These are phyloP conservation scores for Thalpophila matura DNA, from an alignment of 2,888 invertebrate species.

Conservation along the genomic window DNA sequence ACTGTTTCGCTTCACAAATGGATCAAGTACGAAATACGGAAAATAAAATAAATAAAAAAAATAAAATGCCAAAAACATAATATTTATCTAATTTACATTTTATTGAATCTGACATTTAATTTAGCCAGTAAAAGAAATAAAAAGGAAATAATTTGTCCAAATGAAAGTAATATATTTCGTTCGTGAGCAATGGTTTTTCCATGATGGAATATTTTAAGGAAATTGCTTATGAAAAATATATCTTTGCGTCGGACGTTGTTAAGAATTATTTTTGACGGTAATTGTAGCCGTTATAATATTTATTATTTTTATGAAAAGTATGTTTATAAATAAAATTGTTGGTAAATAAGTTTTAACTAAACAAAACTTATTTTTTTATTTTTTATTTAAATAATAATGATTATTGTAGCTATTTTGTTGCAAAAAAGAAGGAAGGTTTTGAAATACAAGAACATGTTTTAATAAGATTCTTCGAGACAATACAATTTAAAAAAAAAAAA, in stretches of 20 bases:
- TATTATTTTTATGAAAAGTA: too few species aligned
- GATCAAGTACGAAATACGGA: not conserved
- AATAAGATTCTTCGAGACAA: too few species aligned
- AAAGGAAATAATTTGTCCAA: not conserved
- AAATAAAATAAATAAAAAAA: slow-evolving; percentile 13
- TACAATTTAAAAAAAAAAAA: too few species aligned
- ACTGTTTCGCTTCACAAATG: not conserved
- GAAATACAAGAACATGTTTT: too few species aligned
- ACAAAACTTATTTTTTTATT: too few species aligned
- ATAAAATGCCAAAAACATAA: not conserved
- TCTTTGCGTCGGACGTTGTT: not conserved
- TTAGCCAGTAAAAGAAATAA: not conserved
- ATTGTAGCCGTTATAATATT: too few species aligned
- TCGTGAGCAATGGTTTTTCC: slow-evolving; percentile 1
- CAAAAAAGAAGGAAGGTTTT: too few species aligned
- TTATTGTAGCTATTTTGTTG: too few species aligned
- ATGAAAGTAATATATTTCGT: not conserved
- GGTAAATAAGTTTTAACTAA: too few species aligned
- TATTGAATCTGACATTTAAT: slow-evolving; percentile 39
- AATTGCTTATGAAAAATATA: slow-evolving; percentile 28
- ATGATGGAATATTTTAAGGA: not conserved
- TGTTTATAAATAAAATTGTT: too few species aligned
- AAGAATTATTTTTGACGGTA: not conserved
- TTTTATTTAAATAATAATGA: too few species aligned
- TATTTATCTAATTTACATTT: slow-evolving; percentile 6